Base-by-base conservation (phyloP, 2,888 invertebrate genomes). In the Brenthis daphne region DNA sequence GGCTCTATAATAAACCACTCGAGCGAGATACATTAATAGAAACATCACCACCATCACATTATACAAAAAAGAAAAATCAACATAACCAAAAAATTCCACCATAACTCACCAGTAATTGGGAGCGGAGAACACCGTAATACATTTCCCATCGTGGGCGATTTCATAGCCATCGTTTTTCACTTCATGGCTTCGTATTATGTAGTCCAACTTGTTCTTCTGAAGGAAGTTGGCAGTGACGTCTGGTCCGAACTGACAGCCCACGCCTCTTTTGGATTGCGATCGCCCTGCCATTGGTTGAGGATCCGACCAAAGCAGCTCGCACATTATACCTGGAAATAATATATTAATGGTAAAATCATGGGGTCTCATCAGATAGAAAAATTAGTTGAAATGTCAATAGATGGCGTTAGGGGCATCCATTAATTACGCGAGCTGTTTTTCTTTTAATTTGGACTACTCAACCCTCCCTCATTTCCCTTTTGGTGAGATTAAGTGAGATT, bases 91-190 rank as follows among this genome's bases (percentile, higher is more conserved):
- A 56, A 29, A 50, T 0, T 13, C 6, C 69, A 65, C 69, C 51
- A 65, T 67, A 24, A 86, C 90, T 87, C 87, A 98, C 98, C 99
- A 99, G 94, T 99, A 99, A 89, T 99, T 99, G 75, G 99, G 99
- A 77, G 99, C 99, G 1, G 99, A 99, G 94, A 99, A 99, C 60
- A 99, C 99, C 13, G 99, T 99, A 83, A 99, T 98, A 86, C 99
- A 99, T 84, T 97, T 97, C 51, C 98, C 98, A 82, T 97, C 95
- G 85, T 99, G 99, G 43, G 97, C 97, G 57, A 98, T 93, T 89
- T 99, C 99, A 84, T 99, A 99, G 0, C 99, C 99, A 68, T 97
- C 96, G 78, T 97, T 96, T 91, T 99, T 99, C 63, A 99, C 99
- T 87, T 99, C 99, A 86, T 99, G 99, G 88, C 98, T 98, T 69